Base-by-base conservation (phyloP, 1,140 invertebrate genomes). In the Polypedilum pembai region DNA sequence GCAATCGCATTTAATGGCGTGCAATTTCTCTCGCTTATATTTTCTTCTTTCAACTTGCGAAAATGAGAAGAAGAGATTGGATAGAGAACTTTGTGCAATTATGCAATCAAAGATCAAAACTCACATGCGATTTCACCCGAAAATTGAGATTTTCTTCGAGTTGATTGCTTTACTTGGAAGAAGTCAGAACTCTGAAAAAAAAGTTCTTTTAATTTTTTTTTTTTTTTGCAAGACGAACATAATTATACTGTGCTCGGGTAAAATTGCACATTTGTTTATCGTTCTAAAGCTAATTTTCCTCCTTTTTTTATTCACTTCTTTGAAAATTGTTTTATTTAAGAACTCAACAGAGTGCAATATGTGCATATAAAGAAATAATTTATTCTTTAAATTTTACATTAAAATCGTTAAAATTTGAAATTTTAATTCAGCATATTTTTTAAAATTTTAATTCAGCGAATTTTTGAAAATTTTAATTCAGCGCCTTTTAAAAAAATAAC, bases 231-330 rank as follows among this genome's bases (percentile, higher is more conserved):
- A 33, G 5, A 12, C 4, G 45, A 12, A 56, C 45, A 56, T 15
- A 56, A n/a, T n/a, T n/a, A 56, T 56, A 56, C n/a, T 56, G n/a
- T 56, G n/a, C 15, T 56, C 45, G 12, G 4, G 10, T n/a, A 56
- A n/a, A 56, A 56, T 56, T 56, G n/a, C 45, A 56, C 45, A 56
- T 56, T 56, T 56, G 41, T 45, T 45, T 45, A 45, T 45, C 41
- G 41, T 12, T 15, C 45, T 56, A 4, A 56, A 56, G 12, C 45
- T n/a, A 45, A 56, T 56, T 56, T 56, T 56, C n/a, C 12, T 33
- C 5, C 24, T 33, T 33, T 33, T 33, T 33, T 33, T 33, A 5
- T 33, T 33, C 24, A 33, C 15, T 56, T n/a, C 3, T 33, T 33
- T 33, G 24, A 5, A 33, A 56, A n/a, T n/a, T 56, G 41, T 45